Percentiles rank a stretch among this genome's conserved stretches.
These are phyloP conservation scores for Smittia sp. DNA, from an alignment of 2,888 invertebrate genomes.

Conservation along the genomic window DNA sequence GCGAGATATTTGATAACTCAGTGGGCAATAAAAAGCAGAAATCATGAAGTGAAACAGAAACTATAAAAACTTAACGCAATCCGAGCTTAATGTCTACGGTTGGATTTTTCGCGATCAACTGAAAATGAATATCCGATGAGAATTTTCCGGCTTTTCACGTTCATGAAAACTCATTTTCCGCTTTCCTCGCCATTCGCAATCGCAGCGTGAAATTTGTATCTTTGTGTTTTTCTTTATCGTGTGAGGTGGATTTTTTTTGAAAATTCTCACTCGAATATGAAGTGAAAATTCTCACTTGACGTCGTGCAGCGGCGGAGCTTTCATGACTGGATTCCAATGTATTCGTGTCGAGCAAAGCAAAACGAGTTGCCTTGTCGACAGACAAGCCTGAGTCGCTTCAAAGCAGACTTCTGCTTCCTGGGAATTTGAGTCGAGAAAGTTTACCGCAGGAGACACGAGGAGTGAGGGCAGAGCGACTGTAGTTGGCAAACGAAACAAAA, in stretches of 20 bases:
- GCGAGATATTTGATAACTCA: not conserved
- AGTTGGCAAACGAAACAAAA: no score
- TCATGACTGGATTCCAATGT: not conserved
- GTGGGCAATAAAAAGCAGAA: not conserved
- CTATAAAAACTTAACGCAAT: not conserved
- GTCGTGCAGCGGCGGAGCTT: not conserved
- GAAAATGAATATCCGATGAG: conserved; percentile 9
- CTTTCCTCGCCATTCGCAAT: not conserved
- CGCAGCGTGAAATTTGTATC: not conserved
- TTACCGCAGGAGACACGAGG: no score
- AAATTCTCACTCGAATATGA: not conserved
- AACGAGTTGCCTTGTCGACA: no score
- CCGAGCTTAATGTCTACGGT: not conserved
- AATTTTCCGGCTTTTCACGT: not conserved
- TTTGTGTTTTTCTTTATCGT: not conserved
- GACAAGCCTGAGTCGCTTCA: no score
- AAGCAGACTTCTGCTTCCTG: no score
- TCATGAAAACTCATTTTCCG: not conserved
- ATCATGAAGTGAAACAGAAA: not conserved
- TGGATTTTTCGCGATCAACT: not conserved
- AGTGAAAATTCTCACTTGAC: not conserved
- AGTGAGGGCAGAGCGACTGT: no score
- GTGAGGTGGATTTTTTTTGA: not conserved
- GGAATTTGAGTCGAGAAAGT: no score
- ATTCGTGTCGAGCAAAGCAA: no score